Conservation (phyloP, 2,113 vertebrate species). For the Sarotherodon lohbergeri region DNA sequence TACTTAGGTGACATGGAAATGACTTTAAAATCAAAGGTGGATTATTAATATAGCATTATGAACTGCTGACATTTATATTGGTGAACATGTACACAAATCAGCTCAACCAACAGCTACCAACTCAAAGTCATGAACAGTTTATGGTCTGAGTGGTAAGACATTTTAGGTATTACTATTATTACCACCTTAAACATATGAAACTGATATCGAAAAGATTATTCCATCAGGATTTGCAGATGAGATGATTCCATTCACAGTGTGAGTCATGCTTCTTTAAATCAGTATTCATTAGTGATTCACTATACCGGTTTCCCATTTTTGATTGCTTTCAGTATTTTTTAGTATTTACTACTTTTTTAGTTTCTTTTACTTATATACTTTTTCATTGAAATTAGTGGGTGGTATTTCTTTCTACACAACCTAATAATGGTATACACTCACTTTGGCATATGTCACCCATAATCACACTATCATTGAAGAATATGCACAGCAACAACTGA, state of each 20-base stretch:
- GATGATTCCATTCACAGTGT: not conserved
- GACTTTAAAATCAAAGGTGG: not conserved
- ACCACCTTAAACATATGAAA: not conserved
- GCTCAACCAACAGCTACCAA: not conserved
- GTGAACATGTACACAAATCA: not conserved
- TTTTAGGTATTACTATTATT: not conserved
- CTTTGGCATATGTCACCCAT: not conserved
- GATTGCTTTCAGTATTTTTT: not conserved
- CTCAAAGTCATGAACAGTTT: not conserved
- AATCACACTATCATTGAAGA: not conserved
- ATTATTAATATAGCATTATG: not conserved
- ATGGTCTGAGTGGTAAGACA: not conserved
- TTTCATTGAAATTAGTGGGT: not conserved
- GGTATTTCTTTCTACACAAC: not conserved
- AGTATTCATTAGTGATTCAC: not conserved
- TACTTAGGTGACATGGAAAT: not conserved
- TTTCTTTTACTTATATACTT: not conserved
- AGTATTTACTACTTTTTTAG: not conserved
- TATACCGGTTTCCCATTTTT: not conserved
- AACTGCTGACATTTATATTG: not conserved
- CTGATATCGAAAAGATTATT: slow-evolving; percentile 10
- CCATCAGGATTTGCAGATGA: not conserved
- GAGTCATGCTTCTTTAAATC: not conserved
- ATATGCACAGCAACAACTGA: not conserved
- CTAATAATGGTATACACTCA: not conserved